Conservation (phyloP, 2,797 vertebrate genomes). For the Eulemur coronatus region DNA sequence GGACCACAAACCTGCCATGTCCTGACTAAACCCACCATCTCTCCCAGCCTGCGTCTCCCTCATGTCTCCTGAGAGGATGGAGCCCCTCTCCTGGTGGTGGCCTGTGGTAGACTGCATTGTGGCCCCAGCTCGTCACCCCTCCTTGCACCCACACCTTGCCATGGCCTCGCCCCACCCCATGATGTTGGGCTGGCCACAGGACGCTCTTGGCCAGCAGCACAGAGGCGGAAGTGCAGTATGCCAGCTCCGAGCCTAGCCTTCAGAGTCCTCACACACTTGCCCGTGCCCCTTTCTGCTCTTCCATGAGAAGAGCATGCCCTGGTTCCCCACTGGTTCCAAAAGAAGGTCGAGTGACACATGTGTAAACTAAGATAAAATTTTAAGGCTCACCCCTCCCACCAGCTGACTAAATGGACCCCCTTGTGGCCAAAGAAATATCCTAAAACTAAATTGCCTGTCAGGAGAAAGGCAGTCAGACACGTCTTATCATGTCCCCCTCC, state of each 20-base stretch:
- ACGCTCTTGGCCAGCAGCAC: background rate
- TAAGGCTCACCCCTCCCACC: no score
- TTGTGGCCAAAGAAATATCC: no score
- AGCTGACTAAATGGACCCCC: no score
- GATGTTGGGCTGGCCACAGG: background rate
- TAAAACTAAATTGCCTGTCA: no score
- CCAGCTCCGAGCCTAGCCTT: background rate
- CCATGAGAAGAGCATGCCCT: background rate
- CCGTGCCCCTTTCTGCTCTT: background rate
- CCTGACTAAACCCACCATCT: background rate
- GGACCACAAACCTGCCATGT: background rate
- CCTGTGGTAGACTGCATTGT: background rate
- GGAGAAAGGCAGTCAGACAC: no score
- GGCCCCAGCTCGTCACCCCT: background rate
- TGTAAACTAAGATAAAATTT: no score
- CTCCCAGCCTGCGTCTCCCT: no score
- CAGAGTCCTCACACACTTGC: background rate
- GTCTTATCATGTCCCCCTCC: no score
- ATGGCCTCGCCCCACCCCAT: background rate
- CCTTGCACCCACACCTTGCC: background rate
- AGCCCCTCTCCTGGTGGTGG: background rate
- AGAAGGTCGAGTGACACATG: background rate
- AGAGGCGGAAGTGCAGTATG: background rate
- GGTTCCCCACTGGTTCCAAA: background rate
- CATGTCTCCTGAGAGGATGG: background rate